Conservation (phyloP, 2,888 invertebrate genomes). For the Bedellia somnulentella region DNA sequence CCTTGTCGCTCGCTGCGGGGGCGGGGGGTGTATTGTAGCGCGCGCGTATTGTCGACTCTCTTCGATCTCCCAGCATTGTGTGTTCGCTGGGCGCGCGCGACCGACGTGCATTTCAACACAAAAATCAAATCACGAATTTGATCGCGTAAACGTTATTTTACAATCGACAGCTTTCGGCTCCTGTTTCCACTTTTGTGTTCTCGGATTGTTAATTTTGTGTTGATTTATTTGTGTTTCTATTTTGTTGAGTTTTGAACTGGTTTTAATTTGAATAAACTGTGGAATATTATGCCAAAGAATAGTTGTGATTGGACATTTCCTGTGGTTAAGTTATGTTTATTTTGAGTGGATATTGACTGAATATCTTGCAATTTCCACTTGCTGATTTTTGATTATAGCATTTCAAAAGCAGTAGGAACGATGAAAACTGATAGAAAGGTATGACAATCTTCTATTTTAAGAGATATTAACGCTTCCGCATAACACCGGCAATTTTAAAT, state of each 20-base stretch:
- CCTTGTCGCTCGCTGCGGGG: conserved; percentile 52
- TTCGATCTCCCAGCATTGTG: conserved; percentile 61
- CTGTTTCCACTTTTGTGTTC: conserved; percentile 24
- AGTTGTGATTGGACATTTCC: conserved; percentile 37
- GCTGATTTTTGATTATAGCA: conserved; percentile 39
- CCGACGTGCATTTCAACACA: conserved; percentile 25
- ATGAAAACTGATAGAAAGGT: conserved; percentile 52
- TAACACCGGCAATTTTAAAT: neutral
- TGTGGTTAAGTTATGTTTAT: conserved; percentile 29
- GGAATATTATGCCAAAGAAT: conserved; percentile 44
- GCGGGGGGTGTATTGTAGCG: conserved; percentile 55
- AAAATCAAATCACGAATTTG: conserved; percentile 13
- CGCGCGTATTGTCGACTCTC: conserved; percentile 56
- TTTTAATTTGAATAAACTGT: too few relatives aligned
- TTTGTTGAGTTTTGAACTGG: conserved; percentile 1
- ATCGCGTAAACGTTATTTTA: conserved; percentile 23
- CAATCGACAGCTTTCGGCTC: conserved; percentile 19
- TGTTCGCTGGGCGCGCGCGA: conserved; percentile 32
- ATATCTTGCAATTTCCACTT: conserved; percentile 15
- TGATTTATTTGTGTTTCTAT: conserved; percentile 23
- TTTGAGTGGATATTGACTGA: conserved; percentile 22
- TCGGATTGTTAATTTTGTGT: conserved; percentile 22
- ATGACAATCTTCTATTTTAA: conserved; percentile 16
- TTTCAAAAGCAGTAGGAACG: conserved; percentile 42
- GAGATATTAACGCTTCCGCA: neutral